A percentile compares a stretch with the other conserved stretches of the same genome.
These are phyloP conservation scores for Carpatolechia fugitivella DNA, from an alignment of 2,888 invertebrate genomes.

Conservation along the genomic window DNA sequence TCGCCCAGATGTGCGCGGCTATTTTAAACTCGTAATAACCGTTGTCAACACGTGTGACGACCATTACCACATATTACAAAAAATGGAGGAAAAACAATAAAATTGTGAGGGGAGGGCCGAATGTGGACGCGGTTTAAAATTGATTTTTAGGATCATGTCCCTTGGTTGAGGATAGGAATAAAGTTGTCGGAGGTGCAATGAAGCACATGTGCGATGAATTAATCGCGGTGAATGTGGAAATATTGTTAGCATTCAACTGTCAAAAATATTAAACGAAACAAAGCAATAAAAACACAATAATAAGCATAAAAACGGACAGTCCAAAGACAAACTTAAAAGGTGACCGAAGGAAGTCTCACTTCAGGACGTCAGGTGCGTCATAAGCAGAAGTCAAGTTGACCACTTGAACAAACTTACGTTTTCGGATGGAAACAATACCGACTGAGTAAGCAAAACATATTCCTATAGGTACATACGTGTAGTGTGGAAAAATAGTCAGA, in stretches of 20 bases:
- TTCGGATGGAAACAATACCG: background rate
- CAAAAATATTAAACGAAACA: too few relatives aligned
- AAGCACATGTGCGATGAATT: slow-evolving; percentile 1
- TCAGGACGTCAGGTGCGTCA: background rate
- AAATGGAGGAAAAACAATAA: slow-evolving; percentile 76
- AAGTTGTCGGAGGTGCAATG: background rate
- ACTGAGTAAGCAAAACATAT: background rate
- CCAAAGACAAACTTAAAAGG: background rate
- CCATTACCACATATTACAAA: slow-evolving; percentile 80
- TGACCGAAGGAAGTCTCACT: background rate
- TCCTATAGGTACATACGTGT: too few relatives aligned
- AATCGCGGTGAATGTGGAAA: background rate
- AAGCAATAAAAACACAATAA: too few relatives aligned
- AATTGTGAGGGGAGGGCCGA: slow-evolving; percentile 42
- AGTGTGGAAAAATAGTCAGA: slow-evolving; percentile 28
- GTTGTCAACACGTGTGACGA: slow-evolving; percentile 73
- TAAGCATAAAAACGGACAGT: background rate
- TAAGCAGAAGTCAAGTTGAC: background rate
- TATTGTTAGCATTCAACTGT: too few relatives aligned
- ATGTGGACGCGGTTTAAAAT: slow-evolving; percentile 64
- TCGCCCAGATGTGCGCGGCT: slow-evolving; percentile 61
- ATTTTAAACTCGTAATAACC: slow-evolving; percentile 79
- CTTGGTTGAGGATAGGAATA: background rate
- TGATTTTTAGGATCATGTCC: slow-evolving; percentile 38
- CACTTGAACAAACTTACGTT: slow-evolving; percentile 4